Evolutionary conservation across 2,888 invertebrate genomes (phyloP).

Genomic region (Xanthostigma xanthostigma): DNA sequence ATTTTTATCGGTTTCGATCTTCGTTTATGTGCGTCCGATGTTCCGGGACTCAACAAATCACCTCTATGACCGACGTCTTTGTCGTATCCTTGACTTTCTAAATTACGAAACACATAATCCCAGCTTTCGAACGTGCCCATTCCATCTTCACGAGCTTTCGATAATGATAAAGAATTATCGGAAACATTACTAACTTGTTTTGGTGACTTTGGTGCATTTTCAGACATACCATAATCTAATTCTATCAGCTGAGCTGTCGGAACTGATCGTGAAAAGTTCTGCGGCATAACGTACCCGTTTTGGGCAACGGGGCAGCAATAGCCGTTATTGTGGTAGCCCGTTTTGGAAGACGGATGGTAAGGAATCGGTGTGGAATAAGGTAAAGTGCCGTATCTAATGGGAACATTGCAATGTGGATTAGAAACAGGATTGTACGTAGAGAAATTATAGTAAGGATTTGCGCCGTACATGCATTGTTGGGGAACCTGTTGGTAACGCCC

Average conservation of each 20-base stretch:
- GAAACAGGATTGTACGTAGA: slow-evolving; percentile 12
- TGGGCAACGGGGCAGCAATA: slow-evolving; percentile 19
- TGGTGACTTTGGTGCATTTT: background rate
- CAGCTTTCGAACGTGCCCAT: slow-evolving; percentile 58
- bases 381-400: slow-evolving; percentile 7
- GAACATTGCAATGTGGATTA: background rate
- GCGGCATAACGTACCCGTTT: slow-evolving; percentile 19
- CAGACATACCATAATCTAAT: slow-evolving; percentile 28
- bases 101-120: slow-evolving; percentile 65
- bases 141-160: slow-evolving; percentile 45
- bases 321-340: slow-evolving; percentile 35
- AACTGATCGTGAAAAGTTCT: slow-evolving; percentile 30
- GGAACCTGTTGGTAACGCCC: slow-evolving; percentile 16
- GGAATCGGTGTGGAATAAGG: slow-evolving; percentile 30
- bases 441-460: slow-evolving; percentile 14
- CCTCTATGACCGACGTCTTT: slow-evolving; percentile 50
- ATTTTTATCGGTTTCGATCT: slow-evolving; percentile 34
- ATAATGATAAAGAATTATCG: slow-evolving; percentile 21
- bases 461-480: slow-evolving; percentile 9
- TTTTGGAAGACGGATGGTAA: slow-evolving; percentile 30
- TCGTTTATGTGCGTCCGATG: slow-evolving; percentile 29
- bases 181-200: background rate
- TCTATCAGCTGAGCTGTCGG: slow-evolving; percentile 56
- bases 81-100: slow-evolving; percentile 56
- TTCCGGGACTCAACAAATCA: slow-evolving; percentile 37